Base-by-base conservation (phyloP, 2,113 vertebrate genomes). In the Misgurnus mizolepis region DNA sequence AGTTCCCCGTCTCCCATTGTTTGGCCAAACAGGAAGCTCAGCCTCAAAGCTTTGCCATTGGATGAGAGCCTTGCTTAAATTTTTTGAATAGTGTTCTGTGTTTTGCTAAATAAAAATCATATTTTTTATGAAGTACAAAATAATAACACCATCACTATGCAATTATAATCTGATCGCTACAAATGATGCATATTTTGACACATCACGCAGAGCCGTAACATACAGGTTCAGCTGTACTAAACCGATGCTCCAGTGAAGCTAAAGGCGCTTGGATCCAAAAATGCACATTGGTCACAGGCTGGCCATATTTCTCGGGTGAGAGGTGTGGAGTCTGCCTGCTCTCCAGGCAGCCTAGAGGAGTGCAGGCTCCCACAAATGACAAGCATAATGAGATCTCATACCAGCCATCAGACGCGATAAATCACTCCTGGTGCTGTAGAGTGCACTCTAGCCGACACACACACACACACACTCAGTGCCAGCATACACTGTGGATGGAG, bases 341-440 rank as follows among this genome's bases (percentile, higher is more conserved):
- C 75, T 75, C 77, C 82, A 80, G 69, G 58, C 74, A 82, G 78
- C 80, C 83, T 58, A 65, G 86, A 88, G 82, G 76, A 53, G 81
- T 86, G 86, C 85, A 81, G 89, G 87, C 90, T 81, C 81, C 85
- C 89, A 90, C 91, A 92, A 92, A 93, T 89, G 92, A 92, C 88
- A 88, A 91, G 86, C 80, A 80, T 92, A 93, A 94, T 93, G 89
- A 93, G 90, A 93, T 93, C 93, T 93, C 88, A 91, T 91, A 90
- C 89, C 89, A 91, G 89, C 92, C 88, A 90, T 91, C 83, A 83
- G 91, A 78, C 5, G 80, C 90, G 89, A 93, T 93, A 93, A 92
- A 92, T 93, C 89, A 90, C 18, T 70, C 78, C 55, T 89, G 88
- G 86, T 84, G 81, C 84, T 73, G 34, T 80, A 79, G 78, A 64